Conservation (phyloP, 2,888 invertebrate species). For the Cyclophora albipunctata region DNA sequence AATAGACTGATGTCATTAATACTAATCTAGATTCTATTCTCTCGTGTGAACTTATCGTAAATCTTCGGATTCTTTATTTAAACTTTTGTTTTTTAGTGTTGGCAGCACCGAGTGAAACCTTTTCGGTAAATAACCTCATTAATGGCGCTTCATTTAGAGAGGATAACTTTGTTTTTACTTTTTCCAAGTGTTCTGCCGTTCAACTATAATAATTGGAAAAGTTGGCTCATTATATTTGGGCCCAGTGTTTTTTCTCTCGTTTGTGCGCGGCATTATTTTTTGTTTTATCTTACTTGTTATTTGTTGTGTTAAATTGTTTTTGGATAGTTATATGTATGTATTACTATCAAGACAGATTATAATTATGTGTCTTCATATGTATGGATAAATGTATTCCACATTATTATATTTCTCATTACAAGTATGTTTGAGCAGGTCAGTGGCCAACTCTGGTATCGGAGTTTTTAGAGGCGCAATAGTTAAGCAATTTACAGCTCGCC, state of each 20-base stretch:
- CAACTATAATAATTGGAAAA: constrained; percentile 70
- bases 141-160: constrained; percentile 3
- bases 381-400: too few species aligned
- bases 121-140: too few species aligned
- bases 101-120: too few species aligned
- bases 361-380: too few species aligned
- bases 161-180: constrained; percentile 35
- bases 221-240: constrained; percentile 68
- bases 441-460: too few species aligned
- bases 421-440: too few species aligned
- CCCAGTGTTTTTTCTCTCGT: constrained; percentile 33
- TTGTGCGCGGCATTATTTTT: background rate
- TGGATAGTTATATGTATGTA: constrained; percentile 1
- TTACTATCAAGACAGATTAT: background rate
- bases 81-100: too few species aligned
- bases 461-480: too few species aligned
- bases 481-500: too few species aligned
- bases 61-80: too few species aligned
- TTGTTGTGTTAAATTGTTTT: constrained; percentile 1
- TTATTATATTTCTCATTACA: too few species aligned
- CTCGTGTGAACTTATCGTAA: constrained; percentile 10
- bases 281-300: too few species aligned
- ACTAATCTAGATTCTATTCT: constrained; percentile 15
- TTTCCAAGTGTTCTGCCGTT: constrained; percentile 42
- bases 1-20: constrained; percentile 20